Percentiles rank a stretch among this genome's conserved stretches.
Evolutionary conservation across 2,888 invertebrate species (phyloP).

Genomic region (Erynnis tages): DNA sequence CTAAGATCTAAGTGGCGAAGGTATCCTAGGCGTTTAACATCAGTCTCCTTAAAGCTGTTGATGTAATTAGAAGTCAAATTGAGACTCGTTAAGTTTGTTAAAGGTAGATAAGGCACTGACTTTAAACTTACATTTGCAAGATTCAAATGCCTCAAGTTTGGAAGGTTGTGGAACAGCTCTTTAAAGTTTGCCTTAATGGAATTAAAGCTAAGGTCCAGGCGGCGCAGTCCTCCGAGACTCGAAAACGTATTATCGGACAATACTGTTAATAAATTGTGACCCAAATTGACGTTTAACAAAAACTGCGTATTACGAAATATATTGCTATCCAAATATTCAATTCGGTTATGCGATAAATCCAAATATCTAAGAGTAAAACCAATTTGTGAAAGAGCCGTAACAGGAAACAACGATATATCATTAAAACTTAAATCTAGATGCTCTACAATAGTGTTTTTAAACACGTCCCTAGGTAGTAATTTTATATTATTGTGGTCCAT

Average conservation of each 20-base stretch:
- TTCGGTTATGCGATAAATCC: slow-evolving; percentile 88
- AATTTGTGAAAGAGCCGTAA: slow-evolving; percentile 88
- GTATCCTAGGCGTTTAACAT: slow-evolving; percentile 86
- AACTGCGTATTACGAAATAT: slow-evolving; percentile 92
- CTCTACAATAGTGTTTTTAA: slow-evolving; percentile 89
- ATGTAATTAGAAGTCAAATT: slow-evolving; percentile 91
- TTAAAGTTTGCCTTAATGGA: slow-evolving; percentile 92
- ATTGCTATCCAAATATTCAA: slow-evolving; percentile 93
- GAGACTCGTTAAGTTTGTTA: slow-evolving; percentile 89
- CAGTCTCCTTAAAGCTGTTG: slow-evolving; percentile 85
- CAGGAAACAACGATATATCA: slow-evolving; percentile 90
- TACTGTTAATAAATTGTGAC: slow-evolving; percentile 90
- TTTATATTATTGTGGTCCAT: slow-evolving; percentile 87
- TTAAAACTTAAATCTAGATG: slow-evolving; percentile 90
- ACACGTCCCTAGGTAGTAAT: slow-evolving; percentile 88
- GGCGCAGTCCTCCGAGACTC: slow-evolving; percentile 88
- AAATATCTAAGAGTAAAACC: slow-evolving; percentile 90
- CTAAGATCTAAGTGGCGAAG: slow-evolving; percentile 89
- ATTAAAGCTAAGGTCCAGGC: slow-evolving; percentile 90
- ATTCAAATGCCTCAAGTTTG: slow-evolving; percentile 88
- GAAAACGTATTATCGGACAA: slow-evolving; percentile 94
- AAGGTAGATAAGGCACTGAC: slow-evolving; percentile 87
- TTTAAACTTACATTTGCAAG: slow-evolving; percentile 89
- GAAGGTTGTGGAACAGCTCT: slow-evolving; percentile 93
- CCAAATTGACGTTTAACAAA: slow-evolving; percentile 88